Percentiles rank a stretch among this genome's conserved stretches.
These are phyloP conservation scores for Listronotus bonariensis DNA, from an alignment of 1,140 invertebrate genomes.

Conservation along the genomic window DNA sequence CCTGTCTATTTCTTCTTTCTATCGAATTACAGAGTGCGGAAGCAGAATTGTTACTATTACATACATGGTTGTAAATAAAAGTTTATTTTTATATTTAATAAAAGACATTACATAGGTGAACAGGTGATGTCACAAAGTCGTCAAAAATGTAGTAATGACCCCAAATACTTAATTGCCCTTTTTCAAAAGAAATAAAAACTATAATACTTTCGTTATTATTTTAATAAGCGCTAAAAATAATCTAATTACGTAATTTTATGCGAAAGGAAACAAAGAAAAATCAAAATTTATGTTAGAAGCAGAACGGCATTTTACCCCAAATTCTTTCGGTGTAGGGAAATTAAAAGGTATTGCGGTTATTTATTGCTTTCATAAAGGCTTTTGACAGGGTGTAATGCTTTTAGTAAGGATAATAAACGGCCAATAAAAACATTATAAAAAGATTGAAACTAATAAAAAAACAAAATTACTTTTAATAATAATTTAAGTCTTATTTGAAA, in stretches of 20 bases:
- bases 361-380: constrained; percentile 4
- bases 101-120: no score
- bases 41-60: no score
- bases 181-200: background rate
- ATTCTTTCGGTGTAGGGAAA: constrained; percentile 6
- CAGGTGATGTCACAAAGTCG: no score
- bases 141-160: background rate
- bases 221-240: background rate
- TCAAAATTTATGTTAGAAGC: constrained; percentile 13
- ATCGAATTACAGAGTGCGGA: no score
- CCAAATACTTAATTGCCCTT: background rate
- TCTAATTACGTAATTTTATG: constrained; percentile 6
- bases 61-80: no score
- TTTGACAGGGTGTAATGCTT: constrained; percentile 6
- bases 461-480: constrained; percentile 14
- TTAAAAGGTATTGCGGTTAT: constrained; percentile 4
- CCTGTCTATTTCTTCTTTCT: no score
- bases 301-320: background rate
- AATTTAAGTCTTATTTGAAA: constrained; percentile 4
- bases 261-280: constrained; percentile 2
- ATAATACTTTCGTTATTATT: no score
- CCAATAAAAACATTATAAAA: constrained; percentile 12
- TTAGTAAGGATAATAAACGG: constrained; percentile 3
- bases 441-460: constrained; percentile 5
- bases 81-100: no score